phyloP scores from a whole-genome alignment of 2,888 invertebrate species.

The Harpalus rufipes region DNA sequence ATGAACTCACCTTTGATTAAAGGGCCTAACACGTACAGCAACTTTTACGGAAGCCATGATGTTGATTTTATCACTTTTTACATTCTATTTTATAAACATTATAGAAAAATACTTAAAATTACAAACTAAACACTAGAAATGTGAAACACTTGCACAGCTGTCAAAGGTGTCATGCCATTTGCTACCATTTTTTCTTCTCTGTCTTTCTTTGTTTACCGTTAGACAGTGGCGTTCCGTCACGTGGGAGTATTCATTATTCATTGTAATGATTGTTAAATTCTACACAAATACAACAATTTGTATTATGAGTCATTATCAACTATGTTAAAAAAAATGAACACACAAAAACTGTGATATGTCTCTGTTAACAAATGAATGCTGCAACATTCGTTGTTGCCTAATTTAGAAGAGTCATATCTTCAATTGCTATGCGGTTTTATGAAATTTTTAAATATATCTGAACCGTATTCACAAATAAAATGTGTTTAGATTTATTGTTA shows the following conservation, averaged over 20 bases:
- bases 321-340: too few relatives aligned
- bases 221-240: conserved; percentile 63
- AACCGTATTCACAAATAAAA: too few relatives aligned
- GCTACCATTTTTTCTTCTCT: conserved; percentile 64
- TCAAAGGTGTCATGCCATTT: conserved; percentile 58
- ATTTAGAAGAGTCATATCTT: too few relatives aligned
- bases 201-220: conserved; percentile 66
- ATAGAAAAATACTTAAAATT: conserved; percentile 51
- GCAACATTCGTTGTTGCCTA: too few relatives aligned
- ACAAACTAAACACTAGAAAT: conserved; percentile 38
- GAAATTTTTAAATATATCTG: too few relatives aligned
- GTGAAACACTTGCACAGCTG: conserved; percentile 63
- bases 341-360: too few relatives aligned
- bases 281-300: too few relatives aligned
- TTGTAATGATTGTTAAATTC: not conserved
- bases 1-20: conserved; percentile 87
- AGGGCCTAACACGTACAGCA: conserved; percentile 93
- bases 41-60: conserved; percentile 95
- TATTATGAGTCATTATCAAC: too few relatives aligned
- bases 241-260: conserved; percentile 5
- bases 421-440: too few relatives aligned
- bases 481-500: not conserved
- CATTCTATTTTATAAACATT: conserved; percentile 60
- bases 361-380: too few relatives aligned
- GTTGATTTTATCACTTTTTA: conserved; percentile 55